Evolutionary conservation across 2,113 vertebrate species (phyloP).

Genomic region (Brachirus orientalis): DNA sequence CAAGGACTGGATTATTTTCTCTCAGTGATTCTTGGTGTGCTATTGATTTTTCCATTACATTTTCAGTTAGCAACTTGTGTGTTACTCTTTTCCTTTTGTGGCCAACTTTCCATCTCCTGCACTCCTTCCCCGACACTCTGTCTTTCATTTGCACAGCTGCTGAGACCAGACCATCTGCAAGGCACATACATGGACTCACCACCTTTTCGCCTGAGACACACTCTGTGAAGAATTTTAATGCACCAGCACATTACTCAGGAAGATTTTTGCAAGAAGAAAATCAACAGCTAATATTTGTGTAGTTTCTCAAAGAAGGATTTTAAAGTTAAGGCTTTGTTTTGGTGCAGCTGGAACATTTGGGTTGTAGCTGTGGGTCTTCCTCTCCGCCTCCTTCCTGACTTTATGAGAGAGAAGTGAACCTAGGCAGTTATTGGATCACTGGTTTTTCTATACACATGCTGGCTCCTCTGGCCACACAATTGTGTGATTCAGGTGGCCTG

Average conservation of each 20-base stretch:
- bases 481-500: conserved; percentile 78
- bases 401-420: conserved; percentile 77
- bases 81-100: conserved; percentile 68
- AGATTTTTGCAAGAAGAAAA: conserved; percentile 40
- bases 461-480: conserved; percentile 67
- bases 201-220: conserved; percentile 44
- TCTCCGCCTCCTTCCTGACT: conserved; percentile 62
- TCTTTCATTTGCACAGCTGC: conserved; percentile 81
- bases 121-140: conserved; percentile 69
- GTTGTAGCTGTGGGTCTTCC: conserved; percentile 50
- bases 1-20: conserved; percentile 46
- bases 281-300: conserved; percentile 11
- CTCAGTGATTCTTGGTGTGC: conserved; percentile 38
- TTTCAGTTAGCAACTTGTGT: conserved; percentile 66
- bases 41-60: conserved; percentile 74
- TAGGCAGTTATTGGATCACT: conserved; percentile 77
- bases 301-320: conserved; percentile 15
- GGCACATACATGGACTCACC: conserved; percentile 54
- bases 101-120: conserved; percentile 79
- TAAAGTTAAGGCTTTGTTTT: conserved; percentile 49
- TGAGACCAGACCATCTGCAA: conserved; percentile 73
- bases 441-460: conserved; percentile 73
- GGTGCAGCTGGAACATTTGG: conserved; percentile 51
- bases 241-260: conserved; percentile 26
- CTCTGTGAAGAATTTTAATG: conserved; percentile 46